Evolutionary conservation across 1,140 invertebrate genomes (phyloP).

Genomic region (Penaeus chinensis): DNA sequence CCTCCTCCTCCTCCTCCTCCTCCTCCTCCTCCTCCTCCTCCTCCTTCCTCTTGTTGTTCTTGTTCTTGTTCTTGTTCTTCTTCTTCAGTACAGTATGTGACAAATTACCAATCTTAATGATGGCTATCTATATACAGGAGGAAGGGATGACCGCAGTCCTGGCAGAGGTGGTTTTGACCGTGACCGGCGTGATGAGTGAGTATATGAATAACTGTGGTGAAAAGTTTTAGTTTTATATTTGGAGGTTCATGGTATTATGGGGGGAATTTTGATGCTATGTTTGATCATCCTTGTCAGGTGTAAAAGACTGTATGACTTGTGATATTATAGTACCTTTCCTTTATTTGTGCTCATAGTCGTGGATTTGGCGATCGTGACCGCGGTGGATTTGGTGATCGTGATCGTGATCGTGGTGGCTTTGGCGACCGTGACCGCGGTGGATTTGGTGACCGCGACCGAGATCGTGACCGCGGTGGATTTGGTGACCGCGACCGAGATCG

Average conservation of each 20-base stretch:
- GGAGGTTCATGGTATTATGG: too few relatives aligned
- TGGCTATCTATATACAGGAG: neutral
- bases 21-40: too few relatives aligned
- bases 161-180: slow-evolving; percentile 39
- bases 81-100: too few relatives aligned
- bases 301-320: too few relatives aligned
- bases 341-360: neutral
- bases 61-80: too few relatives aligned
- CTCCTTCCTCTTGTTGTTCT: too few relatives aligned
- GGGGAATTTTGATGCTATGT: too few relatives aligned
- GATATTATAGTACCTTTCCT: too few relatives aligned
- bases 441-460: slow-evolving; percentile 39
- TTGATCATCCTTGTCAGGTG: too few relatives aligned
- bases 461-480: slow-evolving; percentile 7
- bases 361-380: slow-evolving; percentile 25
- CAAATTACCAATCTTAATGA: neutral
- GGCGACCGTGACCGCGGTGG: slow-evolving; percentile 11
- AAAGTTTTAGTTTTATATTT: too few relatives aligned
- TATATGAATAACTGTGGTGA: neutral
- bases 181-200: slow-evolving; percentile 43
- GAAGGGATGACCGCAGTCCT: slow-evolving; percentile 38
- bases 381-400: slow-evolving; percentile 37
- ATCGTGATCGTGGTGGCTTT: neutral
- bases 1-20: too few relatives aligned
- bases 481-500: slow-evolving; percentile 37